phyloP scores from a whole-genome alignment of 1,140 invertebrate species.

The Phocides pigmalion region DNA sequence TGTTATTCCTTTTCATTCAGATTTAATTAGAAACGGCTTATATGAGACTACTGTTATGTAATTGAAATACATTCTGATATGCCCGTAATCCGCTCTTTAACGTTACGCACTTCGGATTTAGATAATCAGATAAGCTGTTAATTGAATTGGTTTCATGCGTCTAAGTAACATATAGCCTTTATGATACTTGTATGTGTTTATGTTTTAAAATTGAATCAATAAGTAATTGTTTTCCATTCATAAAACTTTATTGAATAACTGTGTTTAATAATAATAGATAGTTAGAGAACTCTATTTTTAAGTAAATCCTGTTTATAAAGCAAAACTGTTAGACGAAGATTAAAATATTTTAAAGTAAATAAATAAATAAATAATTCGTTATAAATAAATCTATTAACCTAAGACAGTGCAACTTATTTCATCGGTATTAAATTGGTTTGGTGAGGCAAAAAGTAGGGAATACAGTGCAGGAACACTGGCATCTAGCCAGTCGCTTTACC shows the following conservation, averaged over 20 bases:
- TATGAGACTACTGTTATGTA: slow-evolving; percentile 23
- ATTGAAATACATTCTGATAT: slow-evolving; percentile 20
- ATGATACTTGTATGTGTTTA: too few relatives aligned
- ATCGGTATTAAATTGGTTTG: not conserved
- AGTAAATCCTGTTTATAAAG: too few relatives aligned
- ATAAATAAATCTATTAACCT: not conserved
- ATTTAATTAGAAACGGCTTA: slow-evolving; percentile 25
- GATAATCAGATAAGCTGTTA: slow-evolving; percentile 21
- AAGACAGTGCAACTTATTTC: not conserved
- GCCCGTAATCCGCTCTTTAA: slow-evolving; percentile 25
- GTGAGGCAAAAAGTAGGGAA: not conserved
- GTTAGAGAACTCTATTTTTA: too few relatives aligned
- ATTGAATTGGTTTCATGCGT: slow-evolving; percentile 13
- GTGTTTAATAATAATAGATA: too few relatives aligned
- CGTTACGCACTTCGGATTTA: slow-evolving; percentile 20
- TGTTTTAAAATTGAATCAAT: not conserved
- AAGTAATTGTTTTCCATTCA: too few relatives aligned
- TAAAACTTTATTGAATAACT: too few relatives aligned
- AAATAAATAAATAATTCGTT: too few relatives aligned
- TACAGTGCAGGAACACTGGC: not conserved
- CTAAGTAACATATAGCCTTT: not conserved
- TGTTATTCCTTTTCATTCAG: slow-evolving; percentile 3
- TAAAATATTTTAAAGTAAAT: not conserved
- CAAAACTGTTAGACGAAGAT: too few relatives aligned
- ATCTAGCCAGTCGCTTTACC: not conserved